Base-by-base conservation (phyloP, 2,113 vertebrate species). In the Acrocephalus kingi region DNA sequence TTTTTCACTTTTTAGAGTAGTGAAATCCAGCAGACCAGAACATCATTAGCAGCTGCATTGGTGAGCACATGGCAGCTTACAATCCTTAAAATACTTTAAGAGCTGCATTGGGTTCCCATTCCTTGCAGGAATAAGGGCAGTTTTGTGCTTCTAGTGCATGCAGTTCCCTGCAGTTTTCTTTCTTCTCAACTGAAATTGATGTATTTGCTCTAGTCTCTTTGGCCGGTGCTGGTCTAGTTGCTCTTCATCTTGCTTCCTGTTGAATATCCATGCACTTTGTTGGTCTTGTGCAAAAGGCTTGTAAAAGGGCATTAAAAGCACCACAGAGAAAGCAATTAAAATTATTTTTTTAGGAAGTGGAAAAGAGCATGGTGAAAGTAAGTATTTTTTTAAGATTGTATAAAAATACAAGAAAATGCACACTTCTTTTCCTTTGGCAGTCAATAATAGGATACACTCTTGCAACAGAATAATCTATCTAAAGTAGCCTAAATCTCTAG, bases 21-120 rank as follows among this genome's bases (percentile, higher is more conserved):
- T 76, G 75, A 92, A 94, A 92, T 94, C 59, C 43, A 66, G 59
- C 35, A 87, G 91, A 90, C 89, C 45, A 88, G 59, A 90, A 67
- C 27, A 45, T 64, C 54, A 49, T 71, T 91, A 80, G 48, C 58
- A 85, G 62, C 43, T 85, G 55, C 51, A 85, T 45, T 63, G 58
- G 52, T 72, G 76, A 66, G 61, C 59, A 56, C n/a, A 14, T 46
- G 35, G 23, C n/a, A 64, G 8, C 1, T 73, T 77, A 74, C 41
- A 75, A 15, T 64, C n/a, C 48, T 64, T 49, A 33, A 21, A 63
- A 15, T 77, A 31, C 12, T 93, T 74, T 11, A 31, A 52, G 52
- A 86, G 15, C 33, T 86, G 37, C 62, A 15, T 7, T 73, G 43
- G 7, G 3, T 94, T 96, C 52, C 35, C 33, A 61, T 17, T 86